Percentiles rank a stretch among this genome's conserved stretches.
These are phyloP conservation scores for Diorhabda sublineata DNA, from an alignment of 1,140 invertebrate species.

Conservation along the genomic window DNA sequence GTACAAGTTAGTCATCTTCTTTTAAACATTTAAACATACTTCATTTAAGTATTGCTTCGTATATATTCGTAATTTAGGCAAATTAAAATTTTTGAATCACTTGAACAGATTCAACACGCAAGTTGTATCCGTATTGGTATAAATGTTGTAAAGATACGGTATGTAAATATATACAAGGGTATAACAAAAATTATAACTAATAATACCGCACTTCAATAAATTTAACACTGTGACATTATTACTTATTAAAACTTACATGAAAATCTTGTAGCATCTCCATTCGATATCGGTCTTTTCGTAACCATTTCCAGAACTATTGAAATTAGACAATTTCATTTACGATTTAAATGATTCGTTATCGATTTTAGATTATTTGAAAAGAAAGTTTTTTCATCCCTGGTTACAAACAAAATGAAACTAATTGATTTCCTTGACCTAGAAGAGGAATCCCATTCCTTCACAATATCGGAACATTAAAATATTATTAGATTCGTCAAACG, in stretches of 20 bases:
- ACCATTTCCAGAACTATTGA: neutral
- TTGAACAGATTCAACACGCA: too few relatives aligned
- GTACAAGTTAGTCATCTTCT: too few relatives aligned
- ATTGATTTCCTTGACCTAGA: neutral
- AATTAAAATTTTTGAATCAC: too few relatives aligned
- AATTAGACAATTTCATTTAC: neutral
- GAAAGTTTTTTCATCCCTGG: neutral
- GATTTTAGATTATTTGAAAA: neutral
- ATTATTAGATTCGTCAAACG: too few relatives aligned
- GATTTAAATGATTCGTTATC: neutral
- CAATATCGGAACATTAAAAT: neutral
- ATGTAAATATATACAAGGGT: constrained; percentile 1
- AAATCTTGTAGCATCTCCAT: neutral
- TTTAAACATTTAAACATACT: too few relatives aligned
- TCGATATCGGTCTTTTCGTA: neutral
- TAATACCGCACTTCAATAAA: too few relatives aligned
- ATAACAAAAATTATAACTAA: neutral
- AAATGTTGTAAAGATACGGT: neutral
- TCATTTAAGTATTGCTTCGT: too few relatives aligned
- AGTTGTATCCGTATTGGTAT: too few relatives aligned
- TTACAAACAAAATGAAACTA: neutral
- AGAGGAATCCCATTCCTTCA: neutral
- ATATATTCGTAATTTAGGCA: too few relatives aligned
- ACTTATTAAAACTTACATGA: neutral
- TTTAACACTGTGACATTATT: too few relatives aligned